phyloP scores from a whole-genome alignment of 2,113 vertebrate species.

The Kryptolebias marmoratus region DNA sequence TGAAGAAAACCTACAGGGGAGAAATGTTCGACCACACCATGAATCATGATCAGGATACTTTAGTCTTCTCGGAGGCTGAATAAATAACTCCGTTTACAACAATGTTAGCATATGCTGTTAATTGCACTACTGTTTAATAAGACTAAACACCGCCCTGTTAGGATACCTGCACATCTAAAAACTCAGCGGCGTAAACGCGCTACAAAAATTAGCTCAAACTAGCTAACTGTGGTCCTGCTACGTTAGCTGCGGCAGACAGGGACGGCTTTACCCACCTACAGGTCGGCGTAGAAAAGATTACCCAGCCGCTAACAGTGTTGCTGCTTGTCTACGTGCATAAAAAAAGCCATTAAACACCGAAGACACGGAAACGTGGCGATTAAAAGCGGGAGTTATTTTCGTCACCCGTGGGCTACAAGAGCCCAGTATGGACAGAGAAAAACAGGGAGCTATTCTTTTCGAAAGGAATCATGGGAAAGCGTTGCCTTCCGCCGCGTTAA shows the following conservation, averaged over 20 bases:
- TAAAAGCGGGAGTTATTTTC: conserved; percentile 1
- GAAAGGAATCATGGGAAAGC: conserved; percentile 70
- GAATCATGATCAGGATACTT: not conserved
- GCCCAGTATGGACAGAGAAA: conserved; percentile 24
- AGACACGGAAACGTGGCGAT: not conserved
- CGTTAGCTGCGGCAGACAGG: conserved; percentile 37
- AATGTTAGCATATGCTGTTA: not conserved
- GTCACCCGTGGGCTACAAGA: conserved; percentile 30
- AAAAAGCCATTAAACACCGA: conserved; percentile 37
- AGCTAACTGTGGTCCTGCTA: conserved; percentile 64
- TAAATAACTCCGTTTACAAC: not conserved
- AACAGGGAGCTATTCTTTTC: conserved; percentile 46
- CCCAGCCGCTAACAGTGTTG: not conserved
- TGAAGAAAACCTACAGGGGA: conserved; percentile 75
- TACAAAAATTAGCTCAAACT: conserved; percentile 44
- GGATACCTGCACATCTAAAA: not conserved
- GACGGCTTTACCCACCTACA: conserved; percentile 57
- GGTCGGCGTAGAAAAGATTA: not conserved
- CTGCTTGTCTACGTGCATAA: not conserved
- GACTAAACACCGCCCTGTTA: too few species aligned
- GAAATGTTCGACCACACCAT: not conserved
- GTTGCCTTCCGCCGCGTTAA: accelerated
- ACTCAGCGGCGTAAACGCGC: conserved; percentile 37
- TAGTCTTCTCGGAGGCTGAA: not conserved
- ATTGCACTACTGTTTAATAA: too few species aligned